Evolutionary conservation across 92 coral and sea anemone species (phyloP).

Genomic region (Phymanthus crucifer): DNA sequence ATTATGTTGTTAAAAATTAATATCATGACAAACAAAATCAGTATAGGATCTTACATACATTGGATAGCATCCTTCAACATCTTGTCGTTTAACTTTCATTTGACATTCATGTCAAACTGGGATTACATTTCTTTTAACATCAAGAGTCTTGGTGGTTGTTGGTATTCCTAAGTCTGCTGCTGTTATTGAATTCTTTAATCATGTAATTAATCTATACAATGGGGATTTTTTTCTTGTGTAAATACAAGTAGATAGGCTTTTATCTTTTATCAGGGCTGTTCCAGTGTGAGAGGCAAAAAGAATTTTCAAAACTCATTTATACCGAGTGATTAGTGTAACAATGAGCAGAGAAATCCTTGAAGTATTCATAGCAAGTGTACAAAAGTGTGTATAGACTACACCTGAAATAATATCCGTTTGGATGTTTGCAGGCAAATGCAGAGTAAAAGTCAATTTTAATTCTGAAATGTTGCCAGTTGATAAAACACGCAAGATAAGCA

Average conservation of each 20-base stretch:
- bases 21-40: background rate
- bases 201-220: background rate
- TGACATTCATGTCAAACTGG: background rate
- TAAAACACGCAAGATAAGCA: too few species aligned
- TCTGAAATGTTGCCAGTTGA: too few species aligned
- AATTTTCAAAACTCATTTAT: too few species aligned
- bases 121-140: background rate
- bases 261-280: too few species aligned
- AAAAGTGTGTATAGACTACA: background rate
- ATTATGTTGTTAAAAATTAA: background rate
- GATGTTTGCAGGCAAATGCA: too few species aligned
- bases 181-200: background rate
- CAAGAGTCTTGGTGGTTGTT: background rate
- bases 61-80: background rate
- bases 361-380: background rate
- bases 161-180: background rate
- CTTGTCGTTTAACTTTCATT: background rate
- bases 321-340: too few species aligned
- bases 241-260: background rate
- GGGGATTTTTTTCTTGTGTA: background rate
- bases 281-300: too few species aligned
- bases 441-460: too few species aligned
- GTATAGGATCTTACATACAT: background rate
- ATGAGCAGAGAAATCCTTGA: conserved; percentile 8
- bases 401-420: too few species aligned